Percentiles rank a stretch among this genome's conserved stretches.
Conservation (phyloP, 2,888 invertebrate species). For the Dolomedes plantarius region DNA sequence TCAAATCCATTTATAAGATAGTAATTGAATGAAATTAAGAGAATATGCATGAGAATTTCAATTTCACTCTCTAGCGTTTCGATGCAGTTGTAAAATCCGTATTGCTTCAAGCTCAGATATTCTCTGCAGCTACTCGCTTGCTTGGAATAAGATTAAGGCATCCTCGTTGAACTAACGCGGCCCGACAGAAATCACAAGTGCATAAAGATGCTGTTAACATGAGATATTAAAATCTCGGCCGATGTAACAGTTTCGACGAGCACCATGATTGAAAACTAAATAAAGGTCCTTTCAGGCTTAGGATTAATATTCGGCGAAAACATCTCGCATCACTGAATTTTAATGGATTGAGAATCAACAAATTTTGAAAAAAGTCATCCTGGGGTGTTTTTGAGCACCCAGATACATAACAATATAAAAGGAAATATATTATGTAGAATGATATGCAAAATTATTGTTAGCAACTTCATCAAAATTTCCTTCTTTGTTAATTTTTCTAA, state of each 20-base stretch:
- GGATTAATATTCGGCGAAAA: not conserved
- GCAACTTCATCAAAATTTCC: no score
- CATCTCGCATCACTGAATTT: not conserved
- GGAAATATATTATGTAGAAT: no score
- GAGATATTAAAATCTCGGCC: not conserved
- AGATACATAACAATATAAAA: no score
- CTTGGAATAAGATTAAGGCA: not conserved
- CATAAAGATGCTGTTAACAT: slow-evolving; percentile 10
- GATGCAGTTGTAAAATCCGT: not conserved
- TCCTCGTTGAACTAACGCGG: not conserved
- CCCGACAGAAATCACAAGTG: not conserved
- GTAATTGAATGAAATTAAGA: not conserved
- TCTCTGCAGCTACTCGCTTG: not conserved
- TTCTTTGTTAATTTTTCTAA: no score
- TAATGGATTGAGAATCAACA: not conserved
- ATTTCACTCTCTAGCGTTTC: not conserved
- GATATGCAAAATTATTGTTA: no score
- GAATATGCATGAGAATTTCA: not conserved
- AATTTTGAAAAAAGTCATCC: not conserved
- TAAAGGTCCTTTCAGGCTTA: not conserved
- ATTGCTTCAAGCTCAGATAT: not conserved
- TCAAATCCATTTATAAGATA: no score
- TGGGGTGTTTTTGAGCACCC: no score
- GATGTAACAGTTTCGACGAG: not conserved
- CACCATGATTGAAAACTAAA: not conserved